Percentiles rank a stretch among this genome's conserved stretches.
These are phyloP conservation scores for Drosophila quadrilineata DNA, from an alignment of 1,140 invertebrate genomes.

Conservation along the genomic window DNA sequence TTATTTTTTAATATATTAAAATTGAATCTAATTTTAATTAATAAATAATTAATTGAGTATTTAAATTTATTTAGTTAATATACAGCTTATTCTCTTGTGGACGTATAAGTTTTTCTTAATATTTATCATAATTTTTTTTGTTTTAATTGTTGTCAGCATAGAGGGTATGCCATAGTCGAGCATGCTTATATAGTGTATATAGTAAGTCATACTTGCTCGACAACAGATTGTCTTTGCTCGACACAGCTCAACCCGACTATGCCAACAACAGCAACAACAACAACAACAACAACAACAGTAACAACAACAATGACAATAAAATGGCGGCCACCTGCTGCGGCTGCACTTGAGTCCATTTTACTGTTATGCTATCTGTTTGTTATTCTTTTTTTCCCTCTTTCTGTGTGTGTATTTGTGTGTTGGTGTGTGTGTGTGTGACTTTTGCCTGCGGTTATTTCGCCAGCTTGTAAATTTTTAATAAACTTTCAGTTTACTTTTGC, in stretches of 20 bases:
- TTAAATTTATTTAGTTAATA: too few species aligned
- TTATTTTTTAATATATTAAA: too few species aligned
- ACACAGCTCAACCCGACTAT: background rate
- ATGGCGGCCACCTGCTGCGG: slow-evolving; percentile 74
- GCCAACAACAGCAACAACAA: too few species aligned
- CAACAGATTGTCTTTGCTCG: background rate
- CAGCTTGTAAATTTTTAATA: slow-evolving; percentile 71
- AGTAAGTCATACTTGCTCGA: background rate
- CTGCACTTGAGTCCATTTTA: slow-evolving; percentile 73
- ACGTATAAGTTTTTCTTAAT: too few species aligned
- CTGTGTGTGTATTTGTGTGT: slow-evolving; percentile 8
- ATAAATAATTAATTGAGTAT: too few species aligned
- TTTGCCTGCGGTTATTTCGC: slow-evolving; percentile 32
- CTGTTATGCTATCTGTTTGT: slow-evolving; percentile 51
- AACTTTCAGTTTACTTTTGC: slow-evolving; percentile 55
- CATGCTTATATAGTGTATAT: background rate
- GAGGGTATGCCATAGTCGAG: background rate
- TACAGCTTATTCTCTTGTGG: too few species aligned
- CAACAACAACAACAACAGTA: too few species aligned
- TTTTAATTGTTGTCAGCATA: background rate
- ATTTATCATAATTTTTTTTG: too few species aligned
- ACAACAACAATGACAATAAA: slow-evolving; percentile 62
- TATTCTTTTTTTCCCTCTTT: slow-evolving; percentile 22
- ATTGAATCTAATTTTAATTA: too few species aligned
- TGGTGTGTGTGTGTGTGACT: slow-evolving; percentile 8